These are phyloP conservation scores for Eupithecia inturbata DNA, from an alignment of 2,888 invertebrate genomes.

Conservation along the genomic window DNA sequence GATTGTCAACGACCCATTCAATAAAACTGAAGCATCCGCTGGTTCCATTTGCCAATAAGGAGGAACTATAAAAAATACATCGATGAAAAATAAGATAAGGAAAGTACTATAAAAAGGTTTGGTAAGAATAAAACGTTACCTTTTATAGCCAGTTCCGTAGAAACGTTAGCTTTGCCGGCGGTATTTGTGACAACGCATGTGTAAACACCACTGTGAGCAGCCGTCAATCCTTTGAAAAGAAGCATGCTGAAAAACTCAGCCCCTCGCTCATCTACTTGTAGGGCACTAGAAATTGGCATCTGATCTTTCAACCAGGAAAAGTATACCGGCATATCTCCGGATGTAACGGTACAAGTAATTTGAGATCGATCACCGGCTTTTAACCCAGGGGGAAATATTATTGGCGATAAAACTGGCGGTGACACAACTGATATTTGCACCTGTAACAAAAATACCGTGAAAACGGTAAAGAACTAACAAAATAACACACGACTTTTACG, in stretches of 20 bases:
- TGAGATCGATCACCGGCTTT: conserved; percentile 91
- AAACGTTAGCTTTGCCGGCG: conserved; percentile 89
- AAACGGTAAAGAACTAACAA: conserved; percentile 14
- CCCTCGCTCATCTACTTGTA: conserved; percentile 88
- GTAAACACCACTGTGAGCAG: conserved; percentile 88
- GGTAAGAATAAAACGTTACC: conserved; percentile 67
- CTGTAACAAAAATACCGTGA: conserved; percentile 49
- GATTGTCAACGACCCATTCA: conserved; percentile 89
- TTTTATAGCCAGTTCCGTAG: conserved; percentile 88
- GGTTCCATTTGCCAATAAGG: conserved; percentile 91
- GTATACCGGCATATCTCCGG: conserved; percentile 87
- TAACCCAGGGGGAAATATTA: conserved; percentile 91
- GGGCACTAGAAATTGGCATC: conserved; percentile 85
- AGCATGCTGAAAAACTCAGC: conserved; percentile 89
- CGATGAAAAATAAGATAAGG: not conserved
- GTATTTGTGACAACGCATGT: conserved; percentile 89
- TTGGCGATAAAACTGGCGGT: conserved; percentile 93
- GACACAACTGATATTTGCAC: conserved; percentile 78
- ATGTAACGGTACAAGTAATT: conserved; percentile 92
- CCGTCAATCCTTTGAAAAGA: conserved; percentile 88
- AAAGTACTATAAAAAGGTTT: conserved; percentile 1
- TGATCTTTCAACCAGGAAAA: conserved; percentile 87
- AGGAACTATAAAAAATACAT: conserved; percentile 84
- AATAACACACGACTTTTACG: conserved; percentile 19
- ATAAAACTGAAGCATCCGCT: conserved; percentile 88